Percentiles rank a stretch among this genome's conserved stretches.
These are phyloP conservation scores for Anguilla megastoma DNA, from an alignment of 2,797 vertebrate genomes.

Conservation along the genomic window DNA sequence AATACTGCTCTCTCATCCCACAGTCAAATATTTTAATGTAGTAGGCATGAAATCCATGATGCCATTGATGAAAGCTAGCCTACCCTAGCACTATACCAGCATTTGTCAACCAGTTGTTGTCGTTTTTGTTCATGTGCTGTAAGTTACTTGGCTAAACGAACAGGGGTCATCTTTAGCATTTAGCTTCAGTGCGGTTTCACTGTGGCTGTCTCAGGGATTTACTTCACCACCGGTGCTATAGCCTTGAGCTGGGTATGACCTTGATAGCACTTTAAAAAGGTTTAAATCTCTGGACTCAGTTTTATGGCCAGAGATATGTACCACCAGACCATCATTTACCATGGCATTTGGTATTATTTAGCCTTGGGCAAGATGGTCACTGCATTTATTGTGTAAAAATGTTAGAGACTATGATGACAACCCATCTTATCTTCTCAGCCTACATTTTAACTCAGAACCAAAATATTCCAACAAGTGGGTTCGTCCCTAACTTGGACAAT, in stretches of 20 bases:
- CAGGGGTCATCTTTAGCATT: background rate
- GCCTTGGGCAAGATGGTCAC: slow-evolving; percentile 56
- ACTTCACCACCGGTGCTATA: slow-evolving; percentile 11
- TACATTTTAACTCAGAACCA: background rate
- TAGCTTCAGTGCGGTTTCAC: background rate
- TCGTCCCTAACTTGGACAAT: slow-evolving; percentile 27
- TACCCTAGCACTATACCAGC: background rate
- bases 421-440: background rate
- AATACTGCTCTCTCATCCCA: background rate
- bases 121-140: background rate
- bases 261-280: slow-evolving; percentile 53
- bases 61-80: background rate
- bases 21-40: background rate
- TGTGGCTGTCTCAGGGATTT: background rate
- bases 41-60: background rate
- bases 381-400: background rate
- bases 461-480: slow-evolving; percentile 15
- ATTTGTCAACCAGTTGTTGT: background rate
- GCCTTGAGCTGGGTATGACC: slow-evolving; percentile 46
- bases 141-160: background rate
- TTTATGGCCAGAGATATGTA: slow-evolving; percentile 50
- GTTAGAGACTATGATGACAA: background rate
- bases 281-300: slow-evolving; percentile 50
- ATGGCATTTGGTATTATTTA: slow-evolving; percentile 57
- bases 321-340: slow-evolving; percentile 56